A percentile compares a stretch with the other conserved stretches of the same genome.
Evolutionary conservation across 2,113 vertebrate species (phyloP).

Genomic region (Strix aluco): DNA sequence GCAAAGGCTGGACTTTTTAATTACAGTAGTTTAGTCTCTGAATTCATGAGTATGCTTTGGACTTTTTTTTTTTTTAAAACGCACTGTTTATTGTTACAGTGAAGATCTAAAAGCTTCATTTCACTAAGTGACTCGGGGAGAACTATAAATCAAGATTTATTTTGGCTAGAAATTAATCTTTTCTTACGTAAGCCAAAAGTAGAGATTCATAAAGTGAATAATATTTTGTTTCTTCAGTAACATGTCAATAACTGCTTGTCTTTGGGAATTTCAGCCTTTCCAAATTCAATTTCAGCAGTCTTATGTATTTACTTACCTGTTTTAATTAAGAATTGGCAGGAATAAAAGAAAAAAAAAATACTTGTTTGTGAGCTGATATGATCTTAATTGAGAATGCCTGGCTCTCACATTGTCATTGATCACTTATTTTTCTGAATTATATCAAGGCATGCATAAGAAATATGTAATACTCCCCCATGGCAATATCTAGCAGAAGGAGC

Average conservation of each 20-base stretch:
- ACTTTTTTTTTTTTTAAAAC: not conserved
- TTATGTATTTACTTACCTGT: not conserved
- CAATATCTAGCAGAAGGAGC: not conserved
- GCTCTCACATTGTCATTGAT: slow-evolving; percentile 27
- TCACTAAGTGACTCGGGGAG: not conserved
- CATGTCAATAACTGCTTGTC: not conserved
- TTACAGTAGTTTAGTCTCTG: not conserved
- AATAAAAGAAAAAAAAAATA: not conserved
- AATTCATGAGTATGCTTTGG: not conserved
- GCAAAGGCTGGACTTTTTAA: not conserved
- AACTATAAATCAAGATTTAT: not conserved
- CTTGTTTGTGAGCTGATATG: slow-evolving; percentile 27
- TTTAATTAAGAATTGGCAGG: slow-evolving; percentile 60
- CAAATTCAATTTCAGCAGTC: slow-evolving; percentile 7
- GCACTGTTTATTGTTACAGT: not conserved
- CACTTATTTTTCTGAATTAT: slow-evolving; percentile 27
- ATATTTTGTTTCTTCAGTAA: slow-evolving; percentile 29
- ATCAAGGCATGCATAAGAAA: not conserved
- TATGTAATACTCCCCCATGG: not conserved
- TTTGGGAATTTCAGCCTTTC: slow-evolving; percentile 13
- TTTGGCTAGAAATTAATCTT: slow-evolving; percentile 13
- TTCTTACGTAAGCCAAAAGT: not conserved
- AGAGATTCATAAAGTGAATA: not conserved
- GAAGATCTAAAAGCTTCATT: not conserved
- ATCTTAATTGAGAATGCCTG: slow-evolving; percentile 43